Evolutionary conservation across 2,113 vertebrate genomes (phyloP).

Genomic region (Rostratula benghalensis): DNA sequence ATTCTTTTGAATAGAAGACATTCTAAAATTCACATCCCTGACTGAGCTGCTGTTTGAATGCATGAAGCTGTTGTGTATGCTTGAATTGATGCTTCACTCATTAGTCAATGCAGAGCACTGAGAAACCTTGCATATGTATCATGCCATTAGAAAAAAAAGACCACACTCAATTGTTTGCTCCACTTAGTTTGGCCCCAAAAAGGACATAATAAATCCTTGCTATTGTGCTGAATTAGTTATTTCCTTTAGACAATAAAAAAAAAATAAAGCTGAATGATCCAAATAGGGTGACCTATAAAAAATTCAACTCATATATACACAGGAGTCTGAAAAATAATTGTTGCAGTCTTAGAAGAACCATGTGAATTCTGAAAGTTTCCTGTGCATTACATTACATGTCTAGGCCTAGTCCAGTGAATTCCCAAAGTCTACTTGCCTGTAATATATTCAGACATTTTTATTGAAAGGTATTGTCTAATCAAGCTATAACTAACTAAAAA

Average conservation of each 20-base stretch:
- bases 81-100: not conserved
- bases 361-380: not conserved
- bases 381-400: not conserved
- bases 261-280: not conserved
- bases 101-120: not conserved
- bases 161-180: not conserved
- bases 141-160: not conserved
- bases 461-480: not conserved
- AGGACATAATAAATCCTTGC: not conserved
- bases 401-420: not conserved
- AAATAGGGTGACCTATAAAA: not conserved
- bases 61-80: not conserved
- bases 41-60: not conserved
- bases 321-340: not conserved
- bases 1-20: not conserved
- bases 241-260: not conserved
- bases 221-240: not conserved
- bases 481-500: not conserved
- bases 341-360: not conserved
- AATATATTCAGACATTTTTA: not conserved
- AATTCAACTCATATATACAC: not conserved
- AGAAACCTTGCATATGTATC: not conserved
- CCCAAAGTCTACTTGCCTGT: not conserved
- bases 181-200: not conserved
- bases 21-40: not conserved